Evolutionary conservation across 1,140 invertebrate species (phyloP).

Genomic region (Halictus rubicundus): DNA sequence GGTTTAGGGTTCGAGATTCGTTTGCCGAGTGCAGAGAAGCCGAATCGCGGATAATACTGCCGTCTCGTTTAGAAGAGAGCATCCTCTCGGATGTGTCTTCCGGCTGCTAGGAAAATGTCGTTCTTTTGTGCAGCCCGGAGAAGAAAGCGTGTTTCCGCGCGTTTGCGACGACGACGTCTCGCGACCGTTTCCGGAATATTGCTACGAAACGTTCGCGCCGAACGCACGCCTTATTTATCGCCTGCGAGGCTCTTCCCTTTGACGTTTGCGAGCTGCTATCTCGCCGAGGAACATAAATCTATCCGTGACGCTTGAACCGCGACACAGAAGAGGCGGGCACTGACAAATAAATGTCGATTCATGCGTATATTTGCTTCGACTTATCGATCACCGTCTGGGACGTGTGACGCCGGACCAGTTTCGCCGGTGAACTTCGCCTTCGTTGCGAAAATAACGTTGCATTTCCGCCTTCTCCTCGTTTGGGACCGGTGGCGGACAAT

Average conservation of each 20-base stretch:
- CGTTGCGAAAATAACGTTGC: too few relatives aligned
- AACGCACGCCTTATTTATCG: conserved; percentile 11
- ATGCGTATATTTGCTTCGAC: background rate
- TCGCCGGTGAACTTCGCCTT: too few relatives aligned
- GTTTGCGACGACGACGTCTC: background rate
- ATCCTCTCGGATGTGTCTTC: background rate
- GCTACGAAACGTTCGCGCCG: background rate
- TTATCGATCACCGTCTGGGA: background rate
- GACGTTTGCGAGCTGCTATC: conserved; percentile 3
- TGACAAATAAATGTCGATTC: conserved; percentile 5
- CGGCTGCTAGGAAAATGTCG: background rate
- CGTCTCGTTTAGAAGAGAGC: background rate
- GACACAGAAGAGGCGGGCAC: conserved; percentile 20
- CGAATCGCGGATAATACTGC: background rate
- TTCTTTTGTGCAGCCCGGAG: background rate
- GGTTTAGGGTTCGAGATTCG: too few relatives aligned
- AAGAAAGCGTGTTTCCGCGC: background rate
- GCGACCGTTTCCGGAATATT: conserved; percentile 2
- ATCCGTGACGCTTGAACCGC: background rate
- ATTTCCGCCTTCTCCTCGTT: too few relatives aligned
- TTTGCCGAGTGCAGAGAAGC: too few relatives aligned
- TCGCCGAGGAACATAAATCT: conserved; percentile 6
- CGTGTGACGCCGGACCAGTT: background rate
- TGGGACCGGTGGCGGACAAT: too few relatives aligned
- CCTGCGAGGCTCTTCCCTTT: background rate